phyloP scores from a whole-genome alignment of 2,888 invertebrate genomes.

The Rhopalosiphum nymphaeae region DNA sequence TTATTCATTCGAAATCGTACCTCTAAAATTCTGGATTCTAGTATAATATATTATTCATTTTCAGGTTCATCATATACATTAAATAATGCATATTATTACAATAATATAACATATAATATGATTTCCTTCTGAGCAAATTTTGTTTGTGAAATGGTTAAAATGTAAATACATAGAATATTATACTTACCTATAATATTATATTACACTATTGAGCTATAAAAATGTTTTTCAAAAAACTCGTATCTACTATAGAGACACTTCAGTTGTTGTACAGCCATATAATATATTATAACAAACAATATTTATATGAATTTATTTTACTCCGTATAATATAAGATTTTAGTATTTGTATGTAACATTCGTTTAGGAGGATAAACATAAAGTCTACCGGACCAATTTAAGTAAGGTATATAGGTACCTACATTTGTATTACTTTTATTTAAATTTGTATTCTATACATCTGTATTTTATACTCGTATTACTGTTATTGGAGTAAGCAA shows the following conservation, averaged over 20 bases:
- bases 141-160: background rate
- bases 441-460: background rate
- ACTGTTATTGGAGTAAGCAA: background rate
- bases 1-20: conserved; percentile 6
- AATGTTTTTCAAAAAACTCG: conserved; percentile 7
- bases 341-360: background rate
- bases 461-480: background rate
- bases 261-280: background rate
- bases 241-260: background rate
- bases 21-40: background rate
- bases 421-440: background rate
- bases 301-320: conserved; percentile 26
- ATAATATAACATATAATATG: background rate
- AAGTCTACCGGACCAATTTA: conserved; percentile 11
- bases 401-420: background rate
- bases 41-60: background rate
- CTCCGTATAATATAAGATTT: background rate
- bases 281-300: background rate
- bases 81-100: background rate
- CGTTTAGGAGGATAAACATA: conserved; percentile 14
- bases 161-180: background rate
- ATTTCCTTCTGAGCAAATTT: background rate
- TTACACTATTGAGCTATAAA: background rate
- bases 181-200: background rate
- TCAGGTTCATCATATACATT: background rate